Conservation (phyloP, 2,888 invertebrate genomes). For the Melanostoma scalare region DNA sequence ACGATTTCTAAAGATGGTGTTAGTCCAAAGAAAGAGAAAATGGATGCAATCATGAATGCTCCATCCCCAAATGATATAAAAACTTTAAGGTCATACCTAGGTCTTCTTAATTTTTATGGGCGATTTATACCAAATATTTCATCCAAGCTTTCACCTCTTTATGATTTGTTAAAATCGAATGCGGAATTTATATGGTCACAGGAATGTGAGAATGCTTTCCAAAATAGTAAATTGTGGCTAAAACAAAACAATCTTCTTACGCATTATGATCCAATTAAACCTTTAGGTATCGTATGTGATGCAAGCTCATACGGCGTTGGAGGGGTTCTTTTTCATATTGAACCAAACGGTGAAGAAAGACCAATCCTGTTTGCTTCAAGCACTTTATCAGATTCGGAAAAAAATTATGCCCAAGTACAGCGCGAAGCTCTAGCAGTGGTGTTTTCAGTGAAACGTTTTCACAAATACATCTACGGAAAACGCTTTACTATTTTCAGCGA, state of each 20-base stretch:
- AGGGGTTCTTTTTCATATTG: conserved; percentile 22
- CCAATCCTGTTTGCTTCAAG: conserved; percentile 42
- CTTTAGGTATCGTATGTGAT: conserved; percentile 29
- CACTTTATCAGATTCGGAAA: conserved; percentile 28
- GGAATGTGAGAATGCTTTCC: conserved; percentile 10
- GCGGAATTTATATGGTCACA: conserved; percentile 1
- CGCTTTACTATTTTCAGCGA: conserved; percentile 72
- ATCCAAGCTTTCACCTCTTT: neutral
- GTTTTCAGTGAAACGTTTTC: conserved; percentile 18
- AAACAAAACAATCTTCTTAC: conserved; percentile 17
- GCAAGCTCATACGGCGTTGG: conserved; percentile 40
- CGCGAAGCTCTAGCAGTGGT: conserved; percentile 33
- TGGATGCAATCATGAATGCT: neutral
- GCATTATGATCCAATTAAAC: conserved; percentile 28
- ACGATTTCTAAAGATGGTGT: conserved; percentile 14
- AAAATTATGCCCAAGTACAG: conserved; percentile 24
- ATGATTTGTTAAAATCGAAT: conserved; percentile 14
- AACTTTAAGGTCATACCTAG: neutral
- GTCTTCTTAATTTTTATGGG: neutral
- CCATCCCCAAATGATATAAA: conserved; percentile 17
- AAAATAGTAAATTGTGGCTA: conserved; percentile 5
- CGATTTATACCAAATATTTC: conserved; percentile 19
- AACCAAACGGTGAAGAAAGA: conserved; percentile 29
- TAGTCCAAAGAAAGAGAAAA: conserved; percentile 16
- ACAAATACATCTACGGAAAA: conserved; percentile 77